Percentiles rank a stretch among this genome's conserved stretches.
Evolutionary conservation across 1,140 invertebrate species (phyloP).

Genomic region (Bradysia coprophila): DNA sequence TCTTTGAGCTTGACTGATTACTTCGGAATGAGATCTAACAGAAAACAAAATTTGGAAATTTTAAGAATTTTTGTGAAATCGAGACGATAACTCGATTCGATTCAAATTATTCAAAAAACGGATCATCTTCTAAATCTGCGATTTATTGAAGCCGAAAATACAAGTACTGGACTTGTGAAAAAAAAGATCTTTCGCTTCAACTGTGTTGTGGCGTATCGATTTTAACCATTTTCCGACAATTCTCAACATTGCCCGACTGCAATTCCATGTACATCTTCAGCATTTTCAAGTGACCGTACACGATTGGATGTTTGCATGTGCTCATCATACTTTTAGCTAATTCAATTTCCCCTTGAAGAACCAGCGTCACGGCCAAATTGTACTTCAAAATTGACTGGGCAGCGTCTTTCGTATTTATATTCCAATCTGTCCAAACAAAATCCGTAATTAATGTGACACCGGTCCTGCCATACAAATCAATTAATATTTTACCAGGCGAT

Average conservation of each 20-base stretch:
- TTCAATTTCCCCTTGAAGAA: constrained; percentile 54
- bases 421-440: constrained; percentile 35
- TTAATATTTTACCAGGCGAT: not conserved
- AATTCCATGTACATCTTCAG: constrained; percentile 54
- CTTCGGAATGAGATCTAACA: too few species aligned
- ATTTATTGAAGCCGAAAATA: too few species aligned
- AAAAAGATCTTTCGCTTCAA: too few species aligned
- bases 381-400: constrained; percentile 54
- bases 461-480: constrained; percentile 4
- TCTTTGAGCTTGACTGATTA: too few species aligned
- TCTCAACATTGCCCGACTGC: constrained; percentile 33
- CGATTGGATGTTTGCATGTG: constrained; percentile 39
- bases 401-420: constrained; percentile 40
- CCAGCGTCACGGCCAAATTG: constrained; percentile 60
- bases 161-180: too few species aligned
- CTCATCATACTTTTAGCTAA: constrained; percentile 49
- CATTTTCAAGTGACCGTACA: constrained; percentile 40
- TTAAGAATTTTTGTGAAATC: too few species aligned
- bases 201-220: constrained; percentile 2
- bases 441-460: constrained; percentile 5
- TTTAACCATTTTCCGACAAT: constrained; percentile 1
- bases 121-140: too few species aligned
- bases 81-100: too few species aligned
- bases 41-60: too few species aligned
- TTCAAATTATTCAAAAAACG: too few species aligned